These are phyloP conservation scores for Cryptosula pallasiana DNA, from an alignment of 2,888 invertebrate genomes.

Conservation along the genomic window DNA sequence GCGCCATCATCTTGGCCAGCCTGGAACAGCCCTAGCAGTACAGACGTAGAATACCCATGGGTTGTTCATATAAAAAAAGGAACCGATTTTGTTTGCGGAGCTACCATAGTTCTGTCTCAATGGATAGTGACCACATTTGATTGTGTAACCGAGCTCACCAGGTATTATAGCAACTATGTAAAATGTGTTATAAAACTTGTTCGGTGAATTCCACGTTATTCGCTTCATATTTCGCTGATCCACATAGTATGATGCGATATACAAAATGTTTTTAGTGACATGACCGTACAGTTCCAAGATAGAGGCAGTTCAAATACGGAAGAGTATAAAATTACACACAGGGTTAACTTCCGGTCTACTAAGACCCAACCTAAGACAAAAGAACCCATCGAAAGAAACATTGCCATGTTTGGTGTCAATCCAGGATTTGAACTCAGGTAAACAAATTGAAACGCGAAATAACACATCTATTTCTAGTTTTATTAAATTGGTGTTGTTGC, in stretches of 20 bases:
- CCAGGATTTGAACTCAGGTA: background rate
- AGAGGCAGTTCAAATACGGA: background rate
- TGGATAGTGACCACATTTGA: background rate
- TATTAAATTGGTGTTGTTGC: too few species aligned
- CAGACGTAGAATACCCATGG: slow-evolving; percentile 16
- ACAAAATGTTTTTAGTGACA: background rate
- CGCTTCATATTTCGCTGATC: too few species aligned
- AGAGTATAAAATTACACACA: background rate
- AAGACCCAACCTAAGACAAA: background rate
- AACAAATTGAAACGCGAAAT: too few species aligned
- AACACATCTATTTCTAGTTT: too few species aligned
- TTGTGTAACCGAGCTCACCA: background rate
- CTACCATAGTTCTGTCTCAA: background rate
- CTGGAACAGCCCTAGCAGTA: too few species aligned
- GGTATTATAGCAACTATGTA: too few species aligned
- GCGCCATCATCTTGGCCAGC: background rate
- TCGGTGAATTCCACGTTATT: too few species aligned
- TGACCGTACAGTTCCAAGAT: slow-evolving; percentile 1
- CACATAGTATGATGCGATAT: too few species aligned
- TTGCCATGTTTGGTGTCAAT: background rate
- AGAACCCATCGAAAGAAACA: background rate
- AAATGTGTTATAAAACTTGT: too few species aligned
- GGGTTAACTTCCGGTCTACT: background rate
- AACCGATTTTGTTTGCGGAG: background rate
- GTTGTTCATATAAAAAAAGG: slow-evolving; percentile 6